A percentile compares a stretch with the other conserved stretches of the same genome.
Conservation (phyloP, 2,888 invertebrate species). For the Amiota mariae region DNA sequence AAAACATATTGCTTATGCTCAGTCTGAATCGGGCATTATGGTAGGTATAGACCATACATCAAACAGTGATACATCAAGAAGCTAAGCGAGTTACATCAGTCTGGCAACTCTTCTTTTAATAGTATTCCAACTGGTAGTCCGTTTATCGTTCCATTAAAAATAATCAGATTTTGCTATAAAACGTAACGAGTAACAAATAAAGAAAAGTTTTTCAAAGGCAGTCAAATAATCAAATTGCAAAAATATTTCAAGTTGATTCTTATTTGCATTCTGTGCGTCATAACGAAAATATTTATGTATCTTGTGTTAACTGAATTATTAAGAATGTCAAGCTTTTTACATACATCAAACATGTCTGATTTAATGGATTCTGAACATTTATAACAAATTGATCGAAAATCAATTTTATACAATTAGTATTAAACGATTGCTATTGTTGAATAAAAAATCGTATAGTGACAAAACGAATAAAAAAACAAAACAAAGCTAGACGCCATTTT, state of each 20-base stretch:
- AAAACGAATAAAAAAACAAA: conserved; percentile 17
- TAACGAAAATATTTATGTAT: neutral
- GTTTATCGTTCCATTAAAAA: too few species aligned
- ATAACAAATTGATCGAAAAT: conserved; percentile 47
- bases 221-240: neutral
- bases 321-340: conserved; percentile 48
- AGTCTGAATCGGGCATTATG: too few species aligned
- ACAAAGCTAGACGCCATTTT: conserved; percentile 46
- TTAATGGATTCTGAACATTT: conserved; percentile 69
- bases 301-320: conserved; percentile 38
- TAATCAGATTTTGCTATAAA: neutral
- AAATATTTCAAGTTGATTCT: neutral
- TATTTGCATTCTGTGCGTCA: neutral
- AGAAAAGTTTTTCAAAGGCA: neutral
- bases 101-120: too few species aligned
- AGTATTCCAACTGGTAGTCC: too few species aligned
- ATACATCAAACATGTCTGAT: conserved; percentile 64
- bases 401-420: neutral
- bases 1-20: too few species aligned
- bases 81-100: too few species aligned
- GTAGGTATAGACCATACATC: too few species aligned
- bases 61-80: too few species aligned
- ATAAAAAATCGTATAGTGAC: conserved; percentile 3
- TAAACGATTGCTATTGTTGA: neutral
- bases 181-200: conserved; percentile 10